Conservation (phyloP, 2,888 invertebrate species). For the Neoaliturus tenellus region DNA sequence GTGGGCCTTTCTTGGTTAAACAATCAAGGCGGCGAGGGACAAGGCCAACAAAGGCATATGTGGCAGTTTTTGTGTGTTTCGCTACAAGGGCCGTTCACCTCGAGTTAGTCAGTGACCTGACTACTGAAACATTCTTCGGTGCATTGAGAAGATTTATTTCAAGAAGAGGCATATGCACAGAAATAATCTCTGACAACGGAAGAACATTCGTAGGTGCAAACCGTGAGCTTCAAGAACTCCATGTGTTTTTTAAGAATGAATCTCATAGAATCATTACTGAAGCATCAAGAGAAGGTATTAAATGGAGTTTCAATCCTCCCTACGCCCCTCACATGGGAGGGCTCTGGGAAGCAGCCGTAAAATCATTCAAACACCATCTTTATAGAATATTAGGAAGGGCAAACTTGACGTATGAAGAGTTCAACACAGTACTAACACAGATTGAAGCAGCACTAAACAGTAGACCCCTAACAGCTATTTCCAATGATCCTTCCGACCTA, state of each 20-base stretch:
- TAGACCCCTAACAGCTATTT: conserved; percentile 63
- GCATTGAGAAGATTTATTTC: conserved; percentile 68
- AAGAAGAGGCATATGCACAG: conserved; percentile 64
- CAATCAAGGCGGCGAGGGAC: conserved; percentile 60
- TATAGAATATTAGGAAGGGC: conserved; percentile 43
- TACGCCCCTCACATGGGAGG: conserved; percentile 55
- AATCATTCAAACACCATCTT: conserved; percentile 55
- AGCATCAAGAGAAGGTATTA: background rate
- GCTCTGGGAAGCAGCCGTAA: conserved; percentile 57
- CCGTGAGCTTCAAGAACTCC: background rate
- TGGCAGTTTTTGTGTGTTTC: conserved; percentile 67
- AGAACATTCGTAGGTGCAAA: background rate
- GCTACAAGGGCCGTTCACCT: conserved; percentile 68
- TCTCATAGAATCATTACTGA: background rate
- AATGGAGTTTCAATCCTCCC: conserved; percentile 33
- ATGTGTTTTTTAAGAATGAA: background rate
- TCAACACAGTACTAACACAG: conserved; percentile 60
- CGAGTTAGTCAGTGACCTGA: conserved; percentile 68
- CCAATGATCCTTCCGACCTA: conserved; percentile 62
- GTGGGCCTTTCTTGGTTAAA: conserved; percentile 65
- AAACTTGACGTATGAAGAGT: conserved; percentile 59
- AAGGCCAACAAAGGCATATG: conserved; percentile 64
- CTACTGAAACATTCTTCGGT: conserved; percentile 68
- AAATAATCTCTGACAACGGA: background rate
- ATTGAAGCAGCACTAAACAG: conserved; percentile 67